Base-by-base conservation (phyloP, 2,113 vertebrate genomes). In the Zonotrichia leucophrys region DNA sequence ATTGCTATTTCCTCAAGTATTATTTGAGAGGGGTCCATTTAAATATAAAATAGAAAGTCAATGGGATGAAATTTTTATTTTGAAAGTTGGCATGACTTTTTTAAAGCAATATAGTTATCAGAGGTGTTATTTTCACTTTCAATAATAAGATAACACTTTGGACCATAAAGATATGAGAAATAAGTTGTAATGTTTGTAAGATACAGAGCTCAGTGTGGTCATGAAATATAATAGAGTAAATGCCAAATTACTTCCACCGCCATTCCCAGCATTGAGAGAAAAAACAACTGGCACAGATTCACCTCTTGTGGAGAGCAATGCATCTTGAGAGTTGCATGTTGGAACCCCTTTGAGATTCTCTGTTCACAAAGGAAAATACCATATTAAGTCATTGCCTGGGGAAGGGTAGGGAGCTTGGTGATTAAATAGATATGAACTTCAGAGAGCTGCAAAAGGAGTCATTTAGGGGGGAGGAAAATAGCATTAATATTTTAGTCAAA, bases 21-120 rank as follows among this genome's bases (percentile, higher is more conserved):
- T 53, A 11, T 66, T 33, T 6, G 12, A 35, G 23, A 11, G 18
- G 10, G 11, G 9, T 37, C 7, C 1, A 33, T 78, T 87, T 82
- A 76, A 41, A 78, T 58, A 58, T 22, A 62, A 87, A 88, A 56
- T 31, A 9, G 11, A 11, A 80, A 70, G 19, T 44, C 39, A 52
- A 37, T 56, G 53, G 28, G n/a, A 64, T 69, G 31, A 68, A 13
- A 39, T 49, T 50, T 80, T 77, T 72, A 37, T 53, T 69, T 83
- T 60, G 25, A 46, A 72, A 22, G n/a, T 62, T 33, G 18, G 4
- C 24, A n/a, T 74, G 63, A 30, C 9, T 50, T 47, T 42, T 58
- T 66, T 0, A 0, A 60, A 84, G 46, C 7, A 41, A 14, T 1
- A 0, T 31, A 14, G 7, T 64, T 69, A 62, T 66, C 28, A 46